These are phyloP conservation scores for Sturmia bella DNA, from an alignment of 2,888 invertebrate species.

Conservation along the genomic window DNA sequence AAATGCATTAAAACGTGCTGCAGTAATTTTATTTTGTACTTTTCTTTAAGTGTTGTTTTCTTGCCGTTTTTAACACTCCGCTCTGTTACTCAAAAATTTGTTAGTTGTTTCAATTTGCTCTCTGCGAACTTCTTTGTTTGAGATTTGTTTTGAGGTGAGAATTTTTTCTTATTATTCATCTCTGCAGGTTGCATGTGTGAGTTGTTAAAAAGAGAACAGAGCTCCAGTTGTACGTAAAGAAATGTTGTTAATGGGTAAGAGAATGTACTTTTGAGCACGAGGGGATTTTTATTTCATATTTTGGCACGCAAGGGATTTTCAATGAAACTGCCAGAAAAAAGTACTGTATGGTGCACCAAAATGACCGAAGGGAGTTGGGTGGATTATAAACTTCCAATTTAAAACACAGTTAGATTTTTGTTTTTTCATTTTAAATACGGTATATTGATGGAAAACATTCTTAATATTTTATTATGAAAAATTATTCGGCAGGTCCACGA, in stretches of 20 bases:
- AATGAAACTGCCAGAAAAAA: no score
- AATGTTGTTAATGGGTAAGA: background rate
- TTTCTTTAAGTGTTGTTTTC: constrained; percentile 18
- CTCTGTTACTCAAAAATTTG: constrained; percentile 2
- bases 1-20: background rate
- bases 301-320: no score
- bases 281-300: background rate
- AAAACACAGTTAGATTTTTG: no score
- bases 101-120: background rate
- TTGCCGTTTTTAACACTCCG: background rate
- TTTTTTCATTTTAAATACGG: no score
- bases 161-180: constrained; percentile 18
- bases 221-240: constrained; percentile 22
- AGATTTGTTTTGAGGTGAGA: constrained; percentile 58
- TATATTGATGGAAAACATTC: no score
- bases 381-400: no score
- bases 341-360: no score
- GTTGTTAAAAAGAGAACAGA: constrained; percentile 7
- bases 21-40: constrained; percentile 18
- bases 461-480: no score
- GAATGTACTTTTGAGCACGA: background rate
- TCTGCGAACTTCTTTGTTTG: background rate
- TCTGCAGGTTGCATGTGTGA: constrained; percentile 6
- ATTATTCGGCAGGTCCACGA: no score
- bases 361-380: no score